Evolutionary conservation across 2,113 vertebrate species (phyloP).

Genomic region (Oenanthe oenanthe): DNA sequence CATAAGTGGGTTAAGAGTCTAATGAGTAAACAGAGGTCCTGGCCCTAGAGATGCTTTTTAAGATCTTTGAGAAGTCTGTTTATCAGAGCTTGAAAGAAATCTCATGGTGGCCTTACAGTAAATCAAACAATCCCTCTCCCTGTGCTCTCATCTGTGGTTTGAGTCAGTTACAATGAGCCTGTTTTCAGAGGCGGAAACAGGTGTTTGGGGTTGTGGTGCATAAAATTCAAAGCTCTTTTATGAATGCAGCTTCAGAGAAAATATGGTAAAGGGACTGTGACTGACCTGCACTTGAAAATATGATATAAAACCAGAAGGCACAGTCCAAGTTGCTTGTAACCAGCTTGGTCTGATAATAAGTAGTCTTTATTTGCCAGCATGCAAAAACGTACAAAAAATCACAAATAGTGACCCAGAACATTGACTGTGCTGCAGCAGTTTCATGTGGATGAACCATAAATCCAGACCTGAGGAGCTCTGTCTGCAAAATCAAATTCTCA

Average conservation of each 20-base stretch:
- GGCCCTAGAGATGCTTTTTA: conserved; percentile 25
- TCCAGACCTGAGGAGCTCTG: background rate
- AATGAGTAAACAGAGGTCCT: conserved; percentile 56
- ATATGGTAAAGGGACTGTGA: background rate
- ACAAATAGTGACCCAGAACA: background rate
- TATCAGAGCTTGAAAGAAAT: conserved; percentile 57
- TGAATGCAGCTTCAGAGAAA: background rate
- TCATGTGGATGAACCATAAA: background rate
- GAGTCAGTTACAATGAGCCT: conserved; percentile 46
- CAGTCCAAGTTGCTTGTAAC: background rate
- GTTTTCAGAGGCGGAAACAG: conserved; percentile 47
- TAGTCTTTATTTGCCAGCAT: background rate
- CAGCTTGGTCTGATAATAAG: background rate
- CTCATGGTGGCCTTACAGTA: conserved; percentile 43
- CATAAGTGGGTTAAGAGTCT: conserved; percentile 44
- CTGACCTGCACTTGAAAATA: background rate
- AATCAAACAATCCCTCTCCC: conserved; percentile 48
- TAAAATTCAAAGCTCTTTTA: conserved; percentile 9
- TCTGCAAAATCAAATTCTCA: background rate
- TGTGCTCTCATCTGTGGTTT: conserved; percentile 59
- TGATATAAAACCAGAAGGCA: background rate
- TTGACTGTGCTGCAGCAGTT: background rate
- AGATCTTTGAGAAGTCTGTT: conserved; percentile 47
- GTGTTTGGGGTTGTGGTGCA: background rate
- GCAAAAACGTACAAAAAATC: background rate